A percentile compares a stretch with the other conserved stretches of the same genome.
These are phyloP conservation scores for Hippocampus zosterae DNA, from an alignment of 2,113 vertebrate species.

Conservation along the genomic window DNA sequence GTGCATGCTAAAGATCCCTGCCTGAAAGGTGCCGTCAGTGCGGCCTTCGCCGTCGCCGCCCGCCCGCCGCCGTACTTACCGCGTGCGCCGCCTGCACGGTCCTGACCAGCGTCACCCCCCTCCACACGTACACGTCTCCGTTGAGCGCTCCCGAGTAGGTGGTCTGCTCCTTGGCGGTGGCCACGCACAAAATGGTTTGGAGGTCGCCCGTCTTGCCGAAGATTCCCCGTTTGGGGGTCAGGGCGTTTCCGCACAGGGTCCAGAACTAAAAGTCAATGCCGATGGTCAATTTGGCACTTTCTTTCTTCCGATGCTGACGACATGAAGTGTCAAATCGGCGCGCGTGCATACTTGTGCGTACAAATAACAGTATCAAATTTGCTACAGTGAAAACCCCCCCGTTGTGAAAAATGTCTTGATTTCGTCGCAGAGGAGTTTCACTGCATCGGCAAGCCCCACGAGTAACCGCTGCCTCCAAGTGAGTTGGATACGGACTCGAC, in stretches of 20 bases:
- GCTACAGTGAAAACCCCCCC: too few species aligned
- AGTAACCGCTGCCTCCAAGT: too few species aligned
- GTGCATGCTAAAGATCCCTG: slow-evolving; percentile 98
- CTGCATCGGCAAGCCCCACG: too few species aligned
- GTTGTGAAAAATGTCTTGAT: too few species aligned
- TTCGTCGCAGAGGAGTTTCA: too few species aligned
- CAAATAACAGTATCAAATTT: too few species aligned
- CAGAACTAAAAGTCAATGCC: slow-evolving; percentile 78
- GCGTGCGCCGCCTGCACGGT: slow-evolving; percentile 93
- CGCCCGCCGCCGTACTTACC: slow-evolving; percentile 53
- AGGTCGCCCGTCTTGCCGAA: slow-evolving; percentile 95
- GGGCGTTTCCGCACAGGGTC: slow-evolving; percentile 89
- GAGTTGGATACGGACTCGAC: too few species aligned
- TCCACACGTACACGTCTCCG: slow-evolving; percentile 96
- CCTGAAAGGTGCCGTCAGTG: slow-evolving; percentile 61
- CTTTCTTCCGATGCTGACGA: too few species aligned
- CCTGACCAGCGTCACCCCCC: slow-evolving; percentile 80
- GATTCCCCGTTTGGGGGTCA: slow-evolving; percentile 91
- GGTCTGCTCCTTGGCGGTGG: slow-evolving; percentile 88
- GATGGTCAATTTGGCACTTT: too few species aligned
- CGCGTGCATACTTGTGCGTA: too few species aligned
- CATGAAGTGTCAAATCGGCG: too few species aligned
- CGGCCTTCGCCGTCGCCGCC: background rate
- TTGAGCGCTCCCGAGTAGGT: slow-evolving; percentile 95
- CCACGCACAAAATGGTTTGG: slow-evolving; percentile 94